phyloP scores from a whole-genome alignment of 2,888 invertebrate genomes.

The Carabus problematicus region DNA sequence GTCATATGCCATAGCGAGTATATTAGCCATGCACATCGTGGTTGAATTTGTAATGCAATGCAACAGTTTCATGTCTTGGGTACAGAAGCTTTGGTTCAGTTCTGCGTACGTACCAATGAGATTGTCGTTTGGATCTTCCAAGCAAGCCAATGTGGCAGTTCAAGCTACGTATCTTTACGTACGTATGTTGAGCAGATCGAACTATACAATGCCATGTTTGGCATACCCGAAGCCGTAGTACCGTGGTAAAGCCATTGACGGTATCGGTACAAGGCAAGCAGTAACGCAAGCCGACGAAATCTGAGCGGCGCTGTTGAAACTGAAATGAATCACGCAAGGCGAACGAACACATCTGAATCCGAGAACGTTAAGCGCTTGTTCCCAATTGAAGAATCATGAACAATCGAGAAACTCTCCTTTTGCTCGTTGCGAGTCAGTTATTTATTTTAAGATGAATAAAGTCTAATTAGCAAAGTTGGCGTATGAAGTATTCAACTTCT shows the following conservation, averaged over 20 bases:
- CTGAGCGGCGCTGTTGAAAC: background rate
- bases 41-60: slow-evolving; percentile 13
- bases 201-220: too few species aligned
- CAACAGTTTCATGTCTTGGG: slow-evolving; percentile 3
- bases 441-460: slow-evolving; percentile 20
- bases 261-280: background rate
- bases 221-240: background rate
- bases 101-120: slow-evolving; percentile 15
- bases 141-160: background rate
- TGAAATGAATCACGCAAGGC: slow-evolving; percentile 12
- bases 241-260: background rate
- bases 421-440: slow-evolving; percentile 8
- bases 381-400: slow-evolving; percentile 30
- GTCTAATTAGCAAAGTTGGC: slow-evolving; percentile 26
- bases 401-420: slow-evolving; percentile 8
- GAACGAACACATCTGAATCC: slow-evolving; percentile 5
- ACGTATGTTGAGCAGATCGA: too few species aligned
- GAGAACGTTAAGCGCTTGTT: background rate
- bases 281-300: background rate
- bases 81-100: slow-evolving; percentile 1
- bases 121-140: slow-evolving; percentile 18
- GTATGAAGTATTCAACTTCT: slow-evolving; percentile 7
- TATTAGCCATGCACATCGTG: background rate
- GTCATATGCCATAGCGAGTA: background rate
- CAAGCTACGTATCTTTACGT: too few species aligned